Percentiles rank a stretch among this genome's conserved stretches.
Evolutionary conservation across 2,113 vertebrate species (phyloP).

Genomic region (Chlorodrepanis virens): DNA sequence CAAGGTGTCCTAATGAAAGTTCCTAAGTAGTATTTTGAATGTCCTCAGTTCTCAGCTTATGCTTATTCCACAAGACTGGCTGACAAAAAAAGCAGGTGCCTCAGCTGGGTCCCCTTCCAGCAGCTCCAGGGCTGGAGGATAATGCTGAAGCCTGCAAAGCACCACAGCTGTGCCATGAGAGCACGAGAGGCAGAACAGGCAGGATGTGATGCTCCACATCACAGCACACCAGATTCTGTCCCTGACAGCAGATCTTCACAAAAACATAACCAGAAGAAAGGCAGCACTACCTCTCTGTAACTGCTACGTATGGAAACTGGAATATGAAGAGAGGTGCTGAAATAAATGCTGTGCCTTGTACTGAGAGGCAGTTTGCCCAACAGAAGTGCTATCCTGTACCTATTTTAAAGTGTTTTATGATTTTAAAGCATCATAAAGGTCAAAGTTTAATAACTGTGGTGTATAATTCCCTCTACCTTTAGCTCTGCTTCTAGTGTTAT

Average conservation of each 20-base stretch:
- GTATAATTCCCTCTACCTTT: slow-evolving; percentile 16
- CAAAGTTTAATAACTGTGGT: slow-evolving; percentile 43
- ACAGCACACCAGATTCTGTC: neutral
- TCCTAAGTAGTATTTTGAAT: neutral
- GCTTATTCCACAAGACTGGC: neutral
- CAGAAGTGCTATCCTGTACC: neutral
- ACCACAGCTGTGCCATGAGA: neutral
- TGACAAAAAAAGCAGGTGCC: neutral
- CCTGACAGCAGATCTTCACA: neutral
- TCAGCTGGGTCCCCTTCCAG: neutral
- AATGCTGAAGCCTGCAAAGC: neutral
- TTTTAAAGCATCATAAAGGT: slow-evolving; percentile 53
- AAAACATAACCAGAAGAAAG: neutral
- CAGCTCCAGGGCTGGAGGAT: neutral
- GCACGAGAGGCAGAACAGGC: neutral
- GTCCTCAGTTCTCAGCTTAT: neutral
- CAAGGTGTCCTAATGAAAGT: neutral
- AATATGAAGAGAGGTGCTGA: neutral
- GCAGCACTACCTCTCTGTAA: neutral
- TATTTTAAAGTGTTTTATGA: slow-evolving; percentile 37
- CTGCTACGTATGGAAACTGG: neutral
- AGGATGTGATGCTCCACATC: neutral
- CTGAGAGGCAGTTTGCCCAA: neutral
- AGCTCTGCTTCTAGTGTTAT: slow-evolving; percentile 33
- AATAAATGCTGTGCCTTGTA: neutral